Evolutionary conservation across 1,140 invertebrate genomes (phyloP), one percentile per base, ranked within the genome.

Genomic region (Druon quercuslanigerum): DNA sequence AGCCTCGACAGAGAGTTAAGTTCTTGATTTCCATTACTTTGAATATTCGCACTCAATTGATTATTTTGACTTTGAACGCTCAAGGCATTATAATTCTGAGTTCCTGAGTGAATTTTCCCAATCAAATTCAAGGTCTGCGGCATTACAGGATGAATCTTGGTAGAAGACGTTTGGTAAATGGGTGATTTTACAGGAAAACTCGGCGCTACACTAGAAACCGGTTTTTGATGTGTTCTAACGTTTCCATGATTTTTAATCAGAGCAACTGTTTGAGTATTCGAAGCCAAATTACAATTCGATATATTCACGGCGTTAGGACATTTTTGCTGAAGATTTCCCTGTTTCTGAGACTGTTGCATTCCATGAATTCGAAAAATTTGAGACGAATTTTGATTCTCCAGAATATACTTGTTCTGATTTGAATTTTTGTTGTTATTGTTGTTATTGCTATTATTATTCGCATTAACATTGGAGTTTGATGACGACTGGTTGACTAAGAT

Each of bases 181-280:
- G 94, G 95, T 82, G 93, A 96, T 87, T 95, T 94, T 88, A 94
- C 96, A 82, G 92, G 89, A 74, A 91, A 91, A 82, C 94, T 96
- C 40, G 95, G 96, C 73, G 95, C 95, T 57, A 96, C 96, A 89
- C 95, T 96, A 83, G 95, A 96, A 73, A 96, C 95, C 72, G 96
- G 96, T 87, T 95, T 95, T 87, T 95, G 92, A 72, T 93, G 92
- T 0, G 88, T 91, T 51, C 89, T 87, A 7, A 86, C 77, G 73
- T 85, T 90, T 70, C 88, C 79, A 73, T 86, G 85, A 25, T 71
- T 71, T 33, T 81, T 76, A 56, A 85, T 89, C 19, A 84, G 86
- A 0, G 74, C 20, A 50, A 20, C 50, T 50, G 76, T 80, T 79
- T 78, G 84, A 57, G 80, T 84, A 75, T 78, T 83, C 14, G 76